Evolutionary conservation across 2,113 vertebrate species (phyloP).

Genomic region (Nothobranchius kuhntae): DNA sequence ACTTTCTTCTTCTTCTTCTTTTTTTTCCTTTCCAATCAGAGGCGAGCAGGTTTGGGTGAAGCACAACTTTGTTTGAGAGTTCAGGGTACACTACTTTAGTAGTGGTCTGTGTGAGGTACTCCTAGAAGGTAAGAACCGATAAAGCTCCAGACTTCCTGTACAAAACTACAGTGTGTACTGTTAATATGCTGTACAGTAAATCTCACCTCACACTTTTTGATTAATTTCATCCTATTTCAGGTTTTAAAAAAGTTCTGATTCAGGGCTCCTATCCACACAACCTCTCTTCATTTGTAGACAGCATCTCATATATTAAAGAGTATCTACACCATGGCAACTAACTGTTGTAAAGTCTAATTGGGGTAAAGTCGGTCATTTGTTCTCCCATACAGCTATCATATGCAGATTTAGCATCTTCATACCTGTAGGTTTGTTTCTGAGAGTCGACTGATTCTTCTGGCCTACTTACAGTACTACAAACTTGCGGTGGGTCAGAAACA

Average conservation of each 20-base stretch:
- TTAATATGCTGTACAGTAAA: conserved; percentile 72
- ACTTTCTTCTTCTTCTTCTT: conserved; percentile 10
- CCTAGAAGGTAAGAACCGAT: conserved; percentile 36
- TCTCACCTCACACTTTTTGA: conserved; percentile 63
- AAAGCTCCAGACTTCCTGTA: conserved; percentile 66
- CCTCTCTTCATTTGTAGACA: conserved; percentile 69
- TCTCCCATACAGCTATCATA: conserved; percentile 59
- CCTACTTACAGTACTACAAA: conserved; percentile 43
- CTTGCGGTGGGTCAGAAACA: conserved; percentile 46
- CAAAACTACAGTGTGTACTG: conserved; percentile 62
- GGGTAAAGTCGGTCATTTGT: conserved; percentile 70
- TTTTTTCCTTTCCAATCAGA: conserved; percentile 16
- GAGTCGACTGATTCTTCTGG: conserved; percentile 51
- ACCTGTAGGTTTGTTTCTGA: conserved; percentile 58
- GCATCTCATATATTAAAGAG: conserved; percentile 67
- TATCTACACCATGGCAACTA: conserved; percentile 72
- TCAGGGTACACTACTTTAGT: conserved; percentile 64
- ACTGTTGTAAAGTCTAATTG: conserved; percentile 71
- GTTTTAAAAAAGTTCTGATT: conserved; percentile 67
- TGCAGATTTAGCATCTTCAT: conserved; percentile 64
- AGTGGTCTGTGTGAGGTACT: conserved; percentile 48
- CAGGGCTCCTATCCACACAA: conserved; percentile 69
- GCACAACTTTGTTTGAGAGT: conserved; percentile 74
- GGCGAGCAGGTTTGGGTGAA: conserved; percentile 64
- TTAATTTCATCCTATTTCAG: conserved; percentile 72